A percentile compares a stretch with the other conserved stretches of the same genome.
phyloP scores from a whole-genome alignment of 2,888 invertebrate species.

The Ephialtes manifestator region DNA sequence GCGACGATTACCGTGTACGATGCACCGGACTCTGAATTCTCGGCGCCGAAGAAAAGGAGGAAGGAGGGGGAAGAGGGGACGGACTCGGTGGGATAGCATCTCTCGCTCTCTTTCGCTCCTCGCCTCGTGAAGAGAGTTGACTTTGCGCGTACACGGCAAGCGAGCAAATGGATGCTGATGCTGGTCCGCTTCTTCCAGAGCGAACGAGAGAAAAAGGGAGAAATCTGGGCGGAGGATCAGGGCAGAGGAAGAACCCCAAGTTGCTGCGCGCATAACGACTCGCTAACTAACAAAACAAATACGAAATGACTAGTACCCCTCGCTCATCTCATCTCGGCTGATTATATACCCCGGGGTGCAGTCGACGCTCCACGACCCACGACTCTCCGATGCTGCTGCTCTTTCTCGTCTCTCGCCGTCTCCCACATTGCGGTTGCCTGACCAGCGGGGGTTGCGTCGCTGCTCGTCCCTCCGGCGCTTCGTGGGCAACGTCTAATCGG shows the following conservation, averaged over 20 bases:
- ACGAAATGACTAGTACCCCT: constrained; percentile 75
- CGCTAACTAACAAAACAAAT: constrained; percentile 84
- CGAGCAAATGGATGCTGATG: constrained; percentile 33
- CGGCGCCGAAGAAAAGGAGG: constrained; percentile 24
- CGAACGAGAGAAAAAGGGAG: constrained; percentile 65
- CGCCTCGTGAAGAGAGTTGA: constrained; percentile 22
- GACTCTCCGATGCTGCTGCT: constrained; percentile 60
- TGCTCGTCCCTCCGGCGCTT: constrained; percentile 43
- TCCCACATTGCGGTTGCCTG: constrained; percentile 37
- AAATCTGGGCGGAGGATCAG: constrained; percentile 59
- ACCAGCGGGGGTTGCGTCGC: constrained; percentile 39
- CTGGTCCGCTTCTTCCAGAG: constrained; percentile 6
- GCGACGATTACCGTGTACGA: constrained; percentile 36
- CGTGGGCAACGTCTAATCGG: constrained; percentile 29
- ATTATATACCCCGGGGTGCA: constrained; percentile 82
- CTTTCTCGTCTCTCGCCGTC: constrained; percentile 44
- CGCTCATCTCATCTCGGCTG: constrained; percentile 81
- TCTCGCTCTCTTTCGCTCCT: constrained; percentile 17
- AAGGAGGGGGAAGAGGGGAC: background rate
- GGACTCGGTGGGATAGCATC: background rate
- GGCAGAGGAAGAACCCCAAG: constrained; percentile 62
- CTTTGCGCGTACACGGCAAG: constrained; percentile 31
- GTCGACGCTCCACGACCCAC: constrained; percentile 69
- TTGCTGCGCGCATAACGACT: constrained; percentile 77
- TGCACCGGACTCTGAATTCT: constrained; percentile 35